Evolutionary conservation across 2,888 invertebrate species (phyloP).

Genomic region (Eubasilissa splendida): DNA sequence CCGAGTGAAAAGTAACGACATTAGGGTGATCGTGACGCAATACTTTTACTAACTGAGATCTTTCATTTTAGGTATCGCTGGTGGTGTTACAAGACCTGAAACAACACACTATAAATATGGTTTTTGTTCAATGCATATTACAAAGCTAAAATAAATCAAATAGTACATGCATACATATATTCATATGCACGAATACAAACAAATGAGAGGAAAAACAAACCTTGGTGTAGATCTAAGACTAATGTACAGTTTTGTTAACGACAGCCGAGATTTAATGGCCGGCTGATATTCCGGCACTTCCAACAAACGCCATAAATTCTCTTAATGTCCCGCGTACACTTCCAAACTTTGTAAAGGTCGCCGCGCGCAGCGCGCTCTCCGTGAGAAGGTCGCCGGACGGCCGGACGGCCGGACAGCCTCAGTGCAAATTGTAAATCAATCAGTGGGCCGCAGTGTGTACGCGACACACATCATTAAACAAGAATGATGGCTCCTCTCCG

Average conservation of each 20-base stretch:
- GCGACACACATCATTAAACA: conserved; percentile 15
- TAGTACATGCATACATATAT: too few species aligned
- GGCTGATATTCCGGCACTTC: conserved; percentile 8
- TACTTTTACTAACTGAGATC: too few species aligned
- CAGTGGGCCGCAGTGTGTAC: background rate
- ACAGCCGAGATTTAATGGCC: conserved; percentile 4
- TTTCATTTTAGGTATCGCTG: too few species aligned
- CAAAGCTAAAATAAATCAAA: too few species aligned
- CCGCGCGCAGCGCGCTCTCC: background rate
- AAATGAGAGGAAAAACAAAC: too few species aligned
- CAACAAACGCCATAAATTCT: background rate
- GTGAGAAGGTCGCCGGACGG: background rate
- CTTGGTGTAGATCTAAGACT: too few species aligned
- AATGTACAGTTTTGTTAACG: background rate
- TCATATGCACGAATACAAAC: too few species aligned
- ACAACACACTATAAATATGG: too few species aligned
- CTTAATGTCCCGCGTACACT: conserved; percentile 12
- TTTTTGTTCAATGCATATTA: too few species aligned
- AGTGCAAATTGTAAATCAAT: background rate
- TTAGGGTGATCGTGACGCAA: too few species aligned
- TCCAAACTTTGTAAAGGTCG: conserved; percentile 21
- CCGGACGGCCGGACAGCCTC: background rate
- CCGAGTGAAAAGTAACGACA: too few species aligned
- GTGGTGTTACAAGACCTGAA: too few species aligned
- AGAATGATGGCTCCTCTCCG: background rate